A percentile compares a stretch with the other conserved stretches of the same genome.
Conservation (phyloP, 1,140 invertebrate genomes). For the Microplitis mediator region DNA sequence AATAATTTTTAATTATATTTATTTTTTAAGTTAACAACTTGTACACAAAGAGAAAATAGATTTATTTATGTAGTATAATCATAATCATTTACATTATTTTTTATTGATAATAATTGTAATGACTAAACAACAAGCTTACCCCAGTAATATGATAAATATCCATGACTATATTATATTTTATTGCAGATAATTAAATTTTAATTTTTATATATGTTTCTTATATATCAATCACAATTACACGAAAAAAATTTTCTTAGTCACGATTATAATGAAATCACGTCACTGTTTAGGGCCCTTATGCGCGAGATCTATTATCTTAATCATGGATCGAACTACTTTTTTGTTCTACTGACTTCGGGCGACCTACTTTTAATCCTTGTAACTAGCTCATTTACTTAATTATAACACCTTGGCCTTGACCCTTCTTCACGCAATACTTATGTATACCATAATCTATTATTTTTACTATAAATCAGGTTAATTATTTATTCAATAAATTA, state of each 20-base stretch:
- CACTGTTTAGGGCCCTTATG: not conserved
- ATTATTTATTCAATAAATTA: no score
- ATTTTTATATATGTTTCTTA: no score
- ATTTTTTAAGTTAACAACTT: no score
- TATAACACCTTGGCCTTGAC: conserved; percentile 58
- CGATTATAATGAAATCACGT: conserved; percentile 7
- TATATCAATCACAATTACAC: conserved; percentile 21
- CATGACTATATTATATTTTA: no score
- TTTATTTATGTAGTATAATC: not conserved
- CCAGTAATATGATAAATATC: not conserved
- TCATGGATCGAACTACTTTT: conserved; percentile 38
- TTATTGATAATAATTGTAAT: no score
- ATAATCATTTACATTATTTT: not conserved
- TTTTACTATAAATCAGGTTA: no score
- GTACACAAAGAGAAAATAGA: no score
- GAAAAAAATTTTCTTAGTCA: conserved; percentile 34
- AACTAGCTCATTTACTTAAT: conserved; percentile 15
- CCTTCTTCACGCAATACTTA: conserved; percentile 56
- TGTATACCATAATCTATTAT: no score
- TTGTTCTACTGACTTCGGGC: conserved; percentile 38
- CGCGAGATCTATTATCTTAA: not conserved
- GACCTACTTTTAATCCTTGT: conserved; percentile 41
- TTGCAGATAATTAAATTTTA: not conserved
- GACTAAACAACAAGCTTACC: no score
- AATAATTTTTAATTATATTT: no score